phyloP scores from a whole-genome alignment of 2,888 invertebrate species.

The Empis stercorea region DNA sequence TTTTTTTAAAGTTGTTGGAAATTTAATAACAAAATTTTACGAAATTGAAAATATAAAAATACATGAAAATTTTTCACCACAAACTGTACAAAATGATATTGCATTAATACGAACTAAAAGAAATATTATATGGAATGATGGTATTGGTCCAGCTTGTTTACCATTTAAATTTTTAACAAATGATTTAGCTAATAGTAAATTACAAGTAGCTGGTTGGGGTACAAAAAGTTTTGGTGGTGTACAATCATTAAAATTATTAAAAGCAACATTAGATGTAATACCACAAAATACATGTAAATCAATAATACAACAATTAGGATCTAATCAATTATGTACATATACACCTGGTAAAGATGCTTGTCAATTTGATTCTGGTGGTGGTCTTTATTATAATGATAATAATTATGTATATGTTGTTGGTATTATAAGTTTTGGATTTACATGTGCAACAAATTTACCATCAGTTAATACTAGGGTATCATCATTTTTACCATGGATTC shows the following conservation, averaged over 20 bases:
- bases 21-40: slow-evolving; percentile 31
- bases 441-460: slow-evolving; percentile 40
- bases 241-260: slow-evolving; percentile 37
- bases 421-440: slow-evolving; percentile 42
- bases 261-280: slow-evolving; percentile 39
- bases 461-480: slow-evolving; percentile 44
- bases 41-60: slow-evolving; percentile 22
- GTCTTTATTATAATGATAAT: slow-evolving; percentile 36
- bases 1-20: slow-evolving; percentile 5
- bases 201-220: slow-evolving; percentile 42
- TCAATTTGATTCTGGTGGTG: slow-evolving; percentile 44
- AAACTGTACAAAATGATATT: slow-evolving; percentile 39
- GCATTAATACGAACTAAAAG: slow-evolving; percentile 37
- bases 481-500: slow-evolving; percentile 45
- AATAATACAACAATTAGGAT: slow-evolving; percentile 15
- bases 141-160: slow-evolving; percentile 48
- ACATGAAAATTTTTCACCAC: slow-evolving; percentile 35
- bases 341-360: slow-evolving; percentile 40
- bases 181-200: slow-evolving; percentile 10
- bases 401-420: slow-evolving; percentile 39
- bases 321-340: slow-evolving; percentile 38
- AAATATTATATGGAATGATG: slow-evolving; percentile 37
- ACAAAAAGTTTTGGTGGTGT: slow-evolving; percentile 40
- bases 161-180: slow-evolving; percentile 29
- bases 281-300: slow-evolving; percentile 36